These are phyloP conservation scores for Loris lydekkerianus DNA, from an alignment of 2,797 vertebrate genomes.

Conservation along the genomic window DNA sequence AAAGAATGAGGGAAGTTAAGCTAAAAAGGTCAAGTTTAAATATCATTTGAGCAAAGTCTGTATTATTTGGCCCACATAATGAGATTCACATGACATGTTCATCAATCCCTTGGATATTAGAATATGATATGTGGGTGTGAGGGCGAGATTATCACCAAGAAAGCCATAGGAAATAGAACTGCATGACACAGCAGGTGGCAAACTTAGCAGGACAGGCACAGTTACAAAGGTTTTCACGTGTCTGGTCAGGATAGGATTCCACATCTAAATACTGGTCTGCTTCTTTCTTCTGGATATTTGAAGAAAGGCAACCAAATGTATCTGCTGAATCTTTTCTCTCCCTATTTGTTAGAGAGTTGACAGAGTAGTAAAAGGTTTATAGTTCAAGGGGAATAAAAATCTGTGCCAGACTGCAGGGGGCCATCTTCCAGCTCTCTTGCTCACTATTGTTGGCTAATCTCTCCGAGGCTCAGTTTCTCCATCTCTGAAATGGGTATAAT, in stretches of 20 bases:
- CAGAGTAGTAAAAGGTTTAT: neutral
- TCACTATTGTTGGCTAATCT: neutral
- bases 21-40: conserved; percentile 83
- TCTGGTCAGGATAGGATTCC: neutral
- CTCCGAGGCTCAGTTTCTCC: neutral
- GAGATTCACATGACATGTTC: conserved; percentile 80
- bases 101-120: conserved; percentile 78
- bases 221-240: conserved; percentile 38
- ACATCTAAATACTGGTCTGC: neutral
- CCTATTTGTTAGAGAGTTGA: neutral
- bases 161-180: conserved; percentile 33
- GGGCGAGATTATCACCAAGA: conserved; percentile 51
- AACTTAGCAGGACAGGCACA: neutral
- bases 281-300: conserved; percentile 24
- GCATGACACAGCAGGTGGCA: neutral
- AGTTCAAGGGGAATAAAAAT: conserved; percentile 37
- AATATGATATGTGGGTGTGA: conserved; percentile 60
- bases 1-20: conserved; percentile 73
- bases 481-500: neutral
- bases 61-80: conserved; percentile 80
- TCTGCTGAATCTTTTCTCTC: neutral
- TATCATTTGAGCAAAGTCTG: conserved; percentile 79
- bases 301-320: conserved; percentile 23
- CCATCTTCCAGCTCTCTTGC: neutral
- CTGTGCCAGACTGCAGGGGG: neutral